A percentile compares a stretch with the other conserved stretches of the same genome.
These are phyloP conservation scores for Phylloscopus trochiloides DNA, from an alignment of 2,113 vertebrate genomes.

Conservation along the genomic window DNA sequence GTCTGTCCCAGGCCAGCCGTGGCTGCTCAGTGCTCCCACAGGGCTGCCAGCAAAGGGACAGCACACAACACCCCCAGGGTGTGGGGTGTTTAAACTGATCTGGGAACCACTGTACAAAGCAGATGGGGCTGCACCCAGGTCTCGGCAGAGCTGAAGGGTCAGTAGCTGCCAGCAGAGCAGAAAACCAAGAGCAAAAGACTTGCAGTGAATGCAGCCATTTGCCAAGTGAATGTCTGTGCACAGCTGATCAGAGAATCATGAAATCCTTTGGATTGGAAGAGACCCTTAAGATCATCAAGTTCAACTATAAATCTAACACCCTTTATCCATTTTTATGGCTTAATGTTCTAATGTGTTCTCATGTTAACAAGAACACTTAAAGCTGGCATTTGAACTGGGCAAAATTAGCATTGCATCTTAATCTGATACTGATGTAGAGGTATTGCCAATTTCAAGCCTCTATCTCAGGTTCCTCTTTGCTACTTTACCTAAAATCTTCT, in stretches of 20 bases:
- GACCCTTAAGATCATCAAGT: background rate
- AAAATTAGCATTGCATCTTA: background rate
- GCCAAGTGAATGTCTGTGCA: background rate
- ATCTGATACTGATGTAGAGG: background rate
- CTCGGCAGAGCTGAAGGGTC: background rate
- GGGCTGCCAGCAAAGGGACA: background rate
- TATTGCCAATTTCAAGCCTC: background rate
- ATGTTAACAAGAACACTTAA: background rate
- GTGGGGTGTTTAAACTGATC: rapidly evolving
- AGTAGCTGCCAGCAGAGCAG: background rate
- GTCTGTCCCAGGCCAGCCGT: rapidly evolving
- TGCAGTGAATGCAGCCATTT: background rate
- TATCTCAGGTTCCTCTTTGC: background rate
- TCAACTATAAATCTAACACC: background rate
- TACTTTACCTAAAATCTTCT: background rate
- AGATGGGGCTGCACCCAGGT: background rate
- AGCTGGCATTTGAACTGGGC: background rate
- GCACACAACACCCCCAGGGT: rapidly evolving
- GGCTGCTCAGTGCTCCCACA: background rate
- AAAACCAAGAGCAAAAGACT: background rate
- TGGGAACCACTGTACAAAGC: background rate
- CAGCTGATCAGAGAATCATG: background rate
- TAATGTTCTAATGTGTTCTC: background rate
- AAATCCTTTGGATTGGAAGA: background rate
- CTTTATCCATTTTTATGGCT: background rate